Evolutionary conservation across 2,113 vertebrate species (phyloP).

Genomic region (Psettodes erumei): DNA sequence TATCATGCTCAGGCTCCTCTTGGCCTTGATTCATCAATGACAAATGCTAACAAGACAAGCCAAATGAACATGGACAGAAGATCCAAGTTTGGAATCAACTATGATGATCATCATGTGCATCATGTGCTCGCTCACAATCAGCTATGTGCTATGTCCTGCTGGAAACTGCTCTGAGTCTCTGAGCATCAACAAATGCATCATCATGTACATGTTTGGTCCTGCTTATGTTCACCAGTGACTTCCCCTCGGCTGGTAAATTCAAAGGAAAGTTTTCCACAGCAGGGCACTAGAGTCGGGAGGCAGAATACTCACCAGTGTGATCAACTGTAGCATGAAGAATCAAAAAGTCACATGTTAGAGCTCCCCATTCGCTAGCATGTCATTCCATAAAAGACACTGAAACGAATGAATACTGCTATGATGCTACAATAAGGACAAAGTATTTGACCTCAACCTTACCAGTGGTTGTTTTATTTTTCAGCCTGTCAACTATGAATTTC

Average conservation of each 20-base stretch:
- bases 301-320: slow-evolving; percentile 81
- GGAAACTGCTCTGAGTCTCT: background rate
- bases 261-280: slow-evolving; percentile 49
- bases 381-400: slow-evolving; percentile 13
- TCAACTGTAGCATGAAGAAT: slow-evolving; percentile 84
- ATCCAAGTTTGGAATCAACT: background rate
- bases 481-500: background rate
- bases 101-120: background rate
- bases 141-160: background rate
- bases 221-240: background rate
- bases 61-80: slow-evolving; percentile 6
- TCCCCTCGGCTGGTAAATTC: slow-evolving; percentile 12
- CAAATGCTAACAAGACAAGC: background rate
- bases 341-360: slow-evolving; percentile 78
- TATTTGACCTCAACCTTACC: background rate
- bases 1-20: background rate
- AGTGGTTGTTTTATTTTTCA: background rate
- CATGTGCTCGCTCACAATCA: slow-evolving; percentile 11
- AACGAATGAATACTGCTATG: background rate
- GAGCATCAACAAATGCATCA: background rate
- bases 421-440: background rate
- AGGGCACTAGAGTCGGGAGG: slow-evolving; percentile 47
- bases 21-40: background rate
- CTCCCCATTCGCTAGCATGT: slow-evolving; percentile 27
- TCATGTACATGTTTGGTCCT: background rate